Evolutionary conservation across 2,888 invertebrate genomes (phyloP).

Genomic region (Synanthedon vespiformis): DNA sequence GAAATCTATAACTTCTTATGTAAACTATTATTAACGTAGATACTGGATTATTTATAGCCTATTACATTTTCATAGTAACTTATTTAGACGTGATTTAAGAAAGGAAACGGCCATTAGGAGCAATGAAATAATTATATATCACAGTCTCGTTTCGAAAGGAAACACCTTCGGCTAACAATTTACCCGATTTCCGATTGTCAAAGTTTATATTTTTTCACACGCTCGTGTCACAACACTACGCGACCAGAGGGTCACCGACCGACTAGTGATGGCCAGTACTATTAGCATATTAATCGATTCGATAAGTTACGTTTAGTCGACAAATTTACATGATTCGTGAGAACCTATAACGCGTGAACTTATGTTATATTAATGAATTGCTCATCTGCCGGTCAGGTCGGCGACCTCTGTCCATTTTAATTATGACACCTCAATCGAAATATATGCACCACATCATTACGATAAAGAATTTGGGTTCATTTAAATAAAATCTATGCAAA

Average conservation of each 20-base stretch:
- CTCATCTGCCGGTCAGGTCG: slow-evolving; percentile 46
- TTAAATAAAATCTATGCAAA: background rate
- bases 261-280: slow-evolving; percentile 59
- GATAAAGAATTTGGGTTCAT: background rate
- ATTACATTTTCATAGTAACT: too few relatives aligned
- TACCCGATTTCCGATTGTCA: slow-evolving; percentile 24
- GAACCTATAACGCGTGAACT: slow-evolving; percentile 65
- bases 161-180: background rate
- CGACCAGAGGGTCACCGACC: slow-evolving; percentile 60
- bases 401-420: slow-evolving; percentile 53
- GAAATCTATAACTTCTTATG: too few relatives aligned
- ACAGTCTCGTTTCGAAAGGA: background rate
- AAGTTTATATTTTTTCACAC: slow-evolving; percentile 76
- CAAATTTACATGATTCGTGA: slow-evolving; percentile 71
- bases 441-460: too few relatives aligned
- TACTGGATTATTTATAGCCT: too few relatives aligned
- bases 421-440: slow-evolving; percentile 19
- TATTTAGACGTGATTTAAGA: too few relatives aligned
- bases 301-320: slow-evolving; percentile 68
- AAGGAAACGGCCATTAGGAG: too few relatives aligned
- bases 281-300: slow-evolving; percentile 70
- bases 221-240: slow-evolving; percentile 77
- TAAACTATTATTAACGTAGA: too few relatives aligned
- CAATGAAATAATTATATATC: too few relatives aligned
- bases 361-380: slow-evolving; percentile 70